Evolutionary conservation across 2,888 invertebrate genomes (phyloP).

Genomic region (Leptura quadrifasciata): DNA sequence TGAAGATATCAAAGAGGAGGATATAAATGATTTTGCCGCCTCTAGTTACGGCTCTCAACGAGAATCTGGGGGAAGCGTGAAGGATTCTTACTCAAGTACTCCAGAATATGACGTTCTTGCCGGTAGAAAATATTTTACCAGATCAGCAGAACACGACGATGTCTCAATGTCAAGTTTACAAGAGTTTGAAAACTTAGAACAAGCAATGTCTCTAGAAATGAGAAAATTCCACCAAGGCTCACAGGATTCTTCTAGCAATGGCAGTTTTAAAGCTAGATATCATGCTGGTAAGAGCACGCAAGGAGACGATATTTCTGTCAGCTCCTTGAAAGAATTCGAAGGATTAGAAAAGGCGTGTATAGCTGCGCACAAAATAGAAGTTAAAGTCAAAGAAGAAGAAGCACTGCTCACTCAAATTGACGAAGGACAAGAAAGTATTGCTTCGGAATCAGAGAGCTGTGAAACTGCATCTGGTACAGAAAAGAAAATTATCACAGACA

Average conservation of each 20-base stretch:
- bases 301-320: slow-evolving; percentile 90
- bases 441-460: slow-evolving; percentile 77
- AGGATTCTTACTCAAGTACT: slow-evolving; percentile 92
- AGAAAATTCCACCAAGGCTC: slow-evolving; percentile 82
- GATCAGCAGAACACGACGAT: slow-evolving; percentile 92
- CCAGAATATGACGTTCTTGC: slow-evolving; percentile 93
- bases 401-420: slow-evolving; percentile 80
- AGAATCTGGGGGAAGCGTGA: slow-evolving; percentile 88
- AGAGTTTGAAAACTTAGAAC: slow-evolving; percentile 95
- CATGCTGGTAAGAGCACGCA: slow-evolving; percentile 83
- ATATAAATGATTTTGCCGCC: slow-evolving; percentile 86
- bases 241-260: slow-evolving; percentile 89
- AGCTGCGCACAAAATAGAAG: slow-evolving; percentile 88
- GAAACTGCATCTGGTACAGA: slow-evolving; percentile 79
- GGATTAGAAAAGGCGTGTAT: slow-evolving; percentile 91
- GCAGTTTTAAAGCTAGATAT: slow-evolving; percentile 86
- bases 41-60: slow-evolving; percentile 86
- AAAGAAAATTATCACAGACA: slow-evolving; percentile 77
- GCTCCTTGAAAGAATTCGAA: slow-evolving; percentile 94
- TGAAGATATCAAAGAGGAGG: slow-evolving; percentile 95
- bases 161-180: slow-evolving; percentile 94
- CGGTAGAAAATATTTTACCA: slow-evolving; percentile 87
- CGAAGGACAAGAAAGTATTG: slow-evolving; percentile 75
- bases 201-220: slow-evolving; percentile 87
- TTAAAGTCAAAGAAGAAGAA: slow-evolving; percentile 90